phyloP scores from a whole-genome alignment of 2,113 vertebrate genomes.

The Australoheros scitulus region DNA sequence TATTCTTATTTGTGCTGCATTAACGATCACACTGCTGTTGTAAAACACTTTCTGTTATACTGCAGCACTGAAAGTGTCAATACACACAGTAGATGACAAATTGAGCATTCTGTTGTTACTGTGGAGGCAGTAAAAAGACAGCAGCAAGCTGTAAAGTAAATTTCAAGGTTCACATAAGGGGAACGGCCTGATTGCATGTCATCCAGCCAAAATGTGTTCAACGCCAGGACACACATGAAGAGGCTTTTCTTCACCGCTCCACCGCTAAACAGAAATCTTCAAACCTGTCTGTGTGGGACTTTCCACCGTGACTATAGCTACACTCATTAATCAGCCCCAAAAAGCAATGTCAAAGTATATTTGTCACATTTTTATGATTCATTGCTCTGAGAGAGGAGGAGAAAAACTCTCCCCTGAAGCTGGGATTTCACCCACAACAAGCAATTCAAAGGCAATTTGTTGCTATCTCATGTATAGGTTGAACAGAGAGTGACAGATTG shows the following conservation, averaged over 20 bases:
- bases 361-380: conserved; percentile 80
- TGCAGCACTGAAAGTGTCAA: not conserved
- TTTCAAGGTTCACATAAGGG: conserved; percentile 56
- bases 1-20: not conserved
- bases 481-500: conserved; percentile 70
- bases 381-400: conserved; percentile 61
- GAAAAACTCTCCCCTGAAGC: conserved; percentile 69
- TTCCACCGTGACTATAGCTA: conserved; percentile 73
- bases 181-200: conserved; percentile 49
- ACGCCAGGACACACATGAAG: conserved; percentile 70
- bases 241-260: conserved; percentile 62
- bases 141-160: conserved; percentile 29
- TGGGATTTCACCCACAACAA: conserved; percentile 77
- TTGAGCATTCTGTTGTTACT: conserved; percentile 17
- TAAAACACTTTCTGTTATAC: not conserved
- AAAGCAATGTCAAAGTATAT: conserved; percentile 76
- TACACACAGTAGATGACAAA: not conserved
- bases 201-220: conserved; percentile 33
- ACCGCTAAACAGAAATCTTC: conserved; percentile 63
- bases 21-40: not conserved
- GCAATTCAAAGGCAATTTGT: conserved; percentile 78
- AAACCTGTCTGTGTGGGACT: conserved; percentile 77
- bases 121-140: not conserved
- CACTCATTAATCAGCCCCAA: conserved; percentile 80
- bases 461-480: conserved; percentile 75